Base-by-base conservation (phyloP, 2,888 invertebrate genomes). In the Capitulum mitella region DNA sequence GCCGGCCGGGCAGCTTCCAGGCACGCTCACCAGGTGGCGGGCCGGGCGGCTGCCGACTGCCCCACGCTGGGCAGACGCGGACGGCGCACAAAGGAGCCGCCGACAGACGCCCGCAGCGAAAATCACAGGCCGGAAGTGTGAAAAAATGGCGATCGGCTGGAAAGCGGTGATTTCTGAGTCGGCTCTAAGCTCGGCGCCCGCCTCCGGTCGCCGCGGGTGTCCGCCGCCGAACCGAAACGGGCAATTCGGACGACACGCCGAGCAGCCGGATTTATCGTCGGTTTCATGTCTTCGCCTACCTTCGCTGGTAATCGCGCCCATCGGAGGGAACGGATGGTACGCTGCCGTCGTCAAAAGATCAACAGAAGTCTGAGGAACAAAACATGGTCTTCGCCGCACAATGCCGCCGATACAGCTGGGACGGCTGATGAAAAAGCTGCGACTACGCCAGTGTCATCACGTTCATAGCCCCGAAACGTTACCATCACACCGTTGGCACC, bases 81-180 rank as follows among this genome's bases (percentile, higher is more conserved):
- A 70, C 22, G 1, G 26, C n/a, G 6, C 22, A 70, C 40, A 70
- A 70, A 70, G 70, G 40, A 26, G 26, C 70, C 70, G 70, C 70
- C 70, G 70, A 37, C 70, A 40, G 10, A 8, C 22, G 40, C 70
- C 70, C 40, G 10, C 70, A 5, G 70, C 26, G 40, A 70, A 70
- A 70, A 70, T 70, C 70, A 70, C 70, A 40, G 70, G 40, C 70
- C 70, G 70, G 70, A 70, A 70, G 70, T 70, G 70, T 6, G 37
- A 40, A n/a, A 32, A 64, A 34, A 64, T 64, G 34, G 64, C 64
- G 64, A 64, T 64, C 34, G 19, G 64, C 64, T 64, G 32, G 6
- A 34, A 64, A 64, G 34, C 34, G 64, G 64, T 64, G 64, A 5
- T 64, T 14, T 64, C 64, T 0, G 3, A 32, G 64, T 16, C 34